A percentile compares a stretch with the other conserved stretches of the same genome.
These are phyloP conservation scores for Scaptodrosophila latifasciaeformis DNA, from an alignment of 2,888 invertebrate genomes.

Conservation along the genomic window DNA sequence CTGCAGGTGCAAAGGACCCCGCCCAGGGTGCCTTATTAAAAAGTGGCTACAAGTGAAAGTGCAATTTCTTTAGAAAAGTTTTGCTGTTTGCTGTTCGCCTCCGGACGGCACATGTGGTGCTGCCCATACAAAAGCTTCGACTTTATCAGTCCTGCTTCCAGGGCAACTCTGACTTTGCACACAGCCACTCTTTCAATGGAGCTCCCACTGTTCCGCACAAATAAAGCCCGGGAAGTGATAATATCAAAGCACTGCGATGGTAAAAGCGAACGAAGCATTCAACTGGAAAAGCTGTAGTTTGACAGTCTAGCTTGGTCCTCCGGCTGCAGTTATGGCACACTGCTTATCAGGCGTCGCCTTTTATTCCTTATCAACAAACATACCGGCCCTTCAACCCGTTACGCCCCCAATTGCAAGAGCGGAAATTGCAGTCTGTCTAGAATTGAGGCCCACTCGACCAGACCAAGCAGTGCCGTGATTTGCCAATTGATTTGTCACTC, in stretches of 20 bases:
- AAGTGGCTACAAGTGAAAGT: slow-evolving; percentile 44
- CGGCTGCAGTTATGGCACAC: slow-evolving; percentile 1
- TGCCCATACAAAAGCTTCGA: neutral
- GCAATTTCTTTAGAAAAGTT: slow-evolving; percentile 53
- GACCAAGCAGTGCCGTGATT: slow-evolving; percentile 32
- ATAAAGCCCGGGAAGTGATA: slow-evolving; percentile 67
- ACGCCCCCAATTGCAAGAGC: slow-evolving; percentile 16
- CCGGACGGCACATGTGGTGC: too few relatives aligned
- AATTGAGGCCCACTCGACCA: neutral
- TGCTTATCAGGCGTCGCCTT: slow-evolving; percentile 14
- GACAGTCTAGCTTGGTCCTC: neutral
- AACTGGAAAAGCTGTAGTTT: slow-evolving; percentile 43
- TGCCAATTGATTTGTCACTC: slow-evolving; percentile 59
- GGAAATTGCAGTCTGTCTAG: slow-evolving; percentile 63
- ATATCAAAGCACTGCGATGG: slow-evolving; percentile 40
- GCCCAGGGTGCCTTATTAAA: slow-evolving; percentile 45
- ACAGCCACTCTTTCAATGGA: slow-evolving; percentile 49
- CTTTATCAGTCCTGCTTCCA: too few relatives aligned
- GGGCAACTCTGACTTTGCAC: slow-evolving; percentile 34
- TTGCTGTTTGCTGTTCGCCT: slow-evolving; percentile 9
- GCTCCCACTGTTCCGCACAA: slow-evolving; percentile 52
- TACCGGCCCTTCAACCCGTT: neutral
- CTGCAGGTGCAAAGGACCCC: slow-evolving; percentile 48
- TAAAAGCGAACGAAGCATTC: slow-evolving; percentile 35
- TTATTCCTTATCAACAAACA: slow-evolving; percentile 20